phyloP scores from a whole-genome alignment of 2,888 invertebrate species.

The Calliopum simillimum region DNA sequence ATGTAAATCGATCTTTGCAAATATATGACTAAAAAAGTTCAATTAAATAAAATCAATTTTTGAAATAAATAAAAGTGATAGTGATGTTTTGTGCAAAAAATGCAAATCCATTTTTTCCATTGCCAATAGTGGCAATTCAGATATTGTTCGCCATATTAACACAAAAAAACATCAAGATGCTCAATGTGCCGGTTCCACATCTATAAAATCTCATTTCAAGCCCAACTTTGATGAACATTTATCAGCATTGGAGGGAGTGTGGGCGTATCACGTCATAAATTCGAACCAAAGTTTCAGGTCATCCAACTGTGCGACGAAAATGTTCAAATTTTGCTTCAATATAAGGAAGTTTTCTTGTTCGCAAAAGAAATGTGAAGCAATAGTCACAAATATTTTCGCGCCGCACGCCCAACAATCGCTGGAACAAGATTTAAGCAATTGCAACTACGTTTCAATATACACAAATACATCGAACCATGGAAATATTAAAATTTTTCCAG shows the following conservation, averaged over 20 bases:
- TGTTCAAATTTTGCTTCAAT: constrained; percentile 35
- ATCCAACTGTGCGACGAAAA: constrained; percentile 33
- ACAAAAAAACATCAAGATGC: constrained; percentile 33
- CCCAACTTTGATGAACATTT: constrained; percentile 27
- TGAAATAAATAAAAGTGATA: constrained; percentile 4
- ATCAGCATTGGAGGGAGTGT: constrained; percentile 26
- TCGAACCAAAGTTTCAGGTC: constrained; percentile 31
- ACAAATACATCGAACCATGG: constrained; percentile 40
- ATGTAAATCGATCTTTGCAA: too few species aligned
- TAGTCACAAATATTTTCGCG: constrained; percentile 37
- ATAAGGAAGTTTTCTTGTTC: constrained; percentile 36
- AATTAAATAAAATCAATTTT: too few species aligned
- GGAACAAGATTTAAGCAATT: too few species aligned
- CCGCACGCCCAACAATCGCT: constrained; percentile 37
- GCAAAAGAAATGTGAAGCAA: constrained; percentile 34
- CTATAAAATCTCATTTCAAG: constrained; percentile 33
- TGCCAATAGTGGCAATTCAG: constrained; percentile 19
- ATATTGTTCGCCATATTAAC: constrained; percentile 35
- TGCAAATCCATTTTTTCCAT: constrained; percentile 21
- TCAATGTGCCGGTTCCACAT: constrained; percentile 29
- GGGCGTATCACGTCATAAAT: constrained; percentile 27
- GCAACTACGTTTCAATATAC: too few species aligned
- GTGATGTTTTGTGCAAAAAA: constrained; percentile 31
- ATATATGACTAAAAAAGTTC: too few species aligned
- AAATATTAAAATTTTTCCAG: constrained; percentile 29